These are phyloP conservation scores for Sarcoramphus papa DNA, from an alignment of 2,797 vertebrate species.

Conservation along the genomic window DNA sequence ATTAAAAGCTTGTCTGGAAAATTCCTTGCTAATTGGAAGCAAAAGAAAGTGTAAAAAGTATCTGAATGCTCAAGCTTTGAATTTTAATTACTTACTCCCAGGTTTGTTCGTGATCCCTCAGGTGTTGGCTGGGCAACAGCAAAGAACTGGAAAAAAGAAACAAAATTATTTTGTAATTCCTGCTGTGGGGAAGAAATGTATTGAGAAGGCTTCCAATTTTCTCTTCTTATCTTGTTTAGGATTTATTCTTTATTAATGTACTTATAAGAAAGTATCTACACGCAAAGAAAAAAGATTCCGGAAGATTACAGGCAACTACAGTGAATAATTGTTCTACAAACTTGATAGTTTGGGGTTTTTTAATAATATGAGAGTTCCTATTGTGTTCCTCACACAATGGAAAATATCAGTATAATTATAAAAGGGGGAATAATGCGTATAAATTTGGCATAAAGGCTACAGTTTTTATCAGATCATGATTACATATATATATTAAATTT, in stretches of 20 bases:
- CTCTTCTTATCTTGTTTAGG: slow-evolving; percentile 58
- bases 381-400: slow-evolving; percentile 19
- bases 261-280: slow-evolving; percentile 39
- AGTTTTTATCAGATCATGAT: neutral
- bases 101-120: slow-evolving; percentile 57
- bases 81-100: slow-evolving; percentile 77
- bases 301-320: slow-evolving; percentile 21
- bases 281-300: slow-evolving; percentile 20
- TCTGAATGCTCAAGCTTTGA: slow-evolving; percentile 75
- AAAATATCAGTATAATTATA: neutral
- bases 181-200: slow-evolving; percentile 28
- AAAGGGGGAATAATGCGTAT: neutral
- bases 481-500: neutral
- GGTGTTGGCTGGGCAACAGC: slow-evolving; percentile 61
- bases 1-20: slow-evolving; percentile 76
- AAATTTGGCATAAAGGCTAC: neutral
- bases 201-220: slow-evolving; percentile 50
- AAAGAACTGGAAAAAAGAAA: slow-evolving; percentile 46
- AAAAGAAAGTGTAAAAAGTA: slow-evolving; percentile 71
- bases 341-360: neutral
- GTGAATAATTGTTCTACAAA: slow-evolving; percentile 13
- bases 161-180: slow-evolving; percentile 60
- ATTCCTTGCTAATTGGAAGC: slow-evolving; percentile 71
- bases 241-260: slow-evolving; percentile 59
- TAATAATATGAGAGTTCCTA: slow-evolving; percentile 20